Percentiles rank a stretch among this genome's conserved stretches.
Evolutionary conservation across 2,888 invertebrate species (phyloP).

Genomic region (Patella ulyssiponensis): DNA sequence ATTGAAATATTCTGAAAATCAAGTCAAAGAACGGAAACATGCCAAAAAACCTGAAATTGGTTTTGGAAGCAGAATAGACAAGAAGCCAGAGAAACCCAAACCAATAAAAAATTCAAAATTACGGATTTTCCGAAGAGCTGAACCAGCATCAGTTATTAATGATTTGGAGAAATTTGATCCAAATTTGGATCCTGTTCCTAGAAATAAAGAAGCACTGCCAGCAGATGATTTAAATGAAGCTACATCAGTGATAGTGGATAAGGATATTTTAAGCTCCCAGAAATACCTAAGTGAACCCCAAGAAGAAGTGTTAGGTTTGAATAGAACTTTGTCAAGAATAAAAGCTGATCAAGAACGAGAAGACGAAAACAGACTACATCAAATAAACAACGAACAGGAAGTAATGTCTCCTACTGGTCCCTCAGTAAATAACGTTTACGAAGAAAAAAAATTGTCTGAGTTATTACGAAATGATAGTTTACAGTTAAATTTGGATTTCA

Average conservation of each 20-base stretch:
- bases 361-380: not conserved
- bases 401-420: too few species aligned
- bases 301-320: not conserved
- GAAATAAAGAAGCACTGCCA: not conserved
- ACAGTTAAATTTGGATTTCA: not conserved
- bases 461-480: not conserved
- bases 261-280: not conserved
- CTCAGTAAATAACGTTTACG: not conserved
- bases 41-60: not conserved
- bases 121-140: conserved; percentile 3
- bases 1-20: not conserved
- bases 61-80: not conserved
- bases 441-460: not conserved
- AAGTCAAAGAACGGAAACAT: not conserved
- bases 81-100: not conserved
- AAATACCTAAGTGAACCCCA: conserved; percentile 9
- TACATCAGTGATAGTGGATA: not conserved
- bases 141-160: conserved; percentile 7
- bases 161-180: conserved; percentile 3
- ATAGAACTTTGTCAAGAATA: not conserved
- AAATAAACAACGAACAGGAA: not conserved
- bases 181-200: not conserved
- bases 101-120: not conserved
- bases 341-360: not conserved
- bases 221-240: not conserved